A percentile compares a stretch with the other conserved stretches of the same genome.
phyloP scores from a whole-genome alignment of 2,888 invertebrate species.

The Congeria kusceri region DNA sequence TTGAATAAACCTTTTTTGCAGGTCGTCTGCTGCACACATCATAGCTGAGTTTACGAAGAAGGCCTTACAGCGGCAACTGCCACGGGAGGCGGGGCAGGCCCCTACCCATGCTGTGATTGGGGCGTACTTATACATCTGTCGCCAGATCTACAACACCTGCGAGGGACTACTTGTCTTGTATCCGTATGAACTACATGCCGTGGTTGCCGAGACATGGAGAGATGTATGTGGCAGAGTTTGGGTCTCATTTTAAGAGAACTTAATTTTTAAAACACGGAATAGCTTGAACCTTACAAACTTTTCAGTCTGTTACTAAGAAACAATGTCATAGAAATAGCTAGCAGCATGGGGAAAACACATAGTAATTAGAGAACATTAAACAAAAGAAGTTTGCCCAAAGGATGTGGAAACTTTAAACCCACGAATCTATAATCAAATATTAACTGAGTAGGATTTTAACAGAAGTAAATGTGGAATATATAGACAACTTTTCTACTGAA shows the following conservation, averaged over 20 bases:
- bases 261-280: too few species aligned
- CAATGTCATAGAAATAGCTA: too few species aligned
- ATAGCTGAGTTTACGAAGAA: conserved; percentile 83
- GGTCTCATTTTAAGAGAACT: not conserved
- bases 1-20: conserved; percentile 49
- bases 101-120: conserved; percentile 82
- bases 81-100: conserved; percentile 67
- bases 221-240: conserved; percentile 70
- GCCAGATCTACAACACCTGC: conserved; percentile 84
- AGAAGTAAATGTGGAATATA: too few species aligned
- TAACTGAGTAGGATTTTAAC: too few species aligned
- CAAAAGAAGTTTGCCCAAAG: too few species aligned
- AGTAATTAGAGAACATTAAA: too few species aligned
- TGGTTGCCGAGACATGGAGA: conserved; percentile 80
- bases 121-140: conserved; percentile 83
- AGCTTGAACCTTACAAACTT: too few species aligned
- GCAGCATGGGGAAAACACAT: too few species aligned
- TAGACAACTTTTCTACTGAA: too few species aligned
- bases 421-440: too few species aligned
- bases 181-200: conserved; percentile 81
- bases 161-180: conserved; percentile 83
- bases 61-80: conserved; percentile 76
- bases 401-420: too few species aligned
- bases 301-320: too few species aligned
- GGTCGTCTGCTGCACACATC: conserved; percentile 83